Evolutionary conservation across 2,113 vertebrate genomes (phyloP).

Genomic region (Caracal caracal): DNA sequence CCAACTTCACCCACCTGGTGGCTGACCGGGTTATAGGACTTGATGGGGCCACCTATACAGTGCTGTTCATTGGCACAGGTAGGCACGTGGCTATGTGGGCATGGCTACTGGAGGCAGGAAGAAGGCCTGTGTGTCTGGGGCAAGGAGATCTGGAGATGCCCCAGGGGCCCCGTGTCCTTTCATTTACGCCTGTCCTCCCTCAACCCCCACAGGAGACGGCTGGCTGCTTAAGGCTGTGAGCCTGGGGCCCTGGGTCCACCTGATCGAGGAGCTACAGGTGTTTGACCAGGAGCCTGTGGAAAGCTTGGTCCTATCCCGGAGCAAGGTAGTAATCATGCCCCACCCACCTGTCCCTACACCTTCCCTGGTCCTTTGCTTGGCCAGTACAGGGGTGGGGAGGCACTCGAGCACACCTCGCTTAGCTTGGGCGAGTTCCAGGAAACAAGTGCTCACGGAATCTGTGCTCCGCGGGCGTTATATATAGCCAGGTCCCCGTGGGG

Average conservation of each 20-base stretch:
- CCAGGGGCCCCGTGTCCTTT: conserved; percentile 39
- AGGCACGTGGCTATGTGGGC: fast-evolving
- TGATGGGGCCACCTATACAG: conserved; percentile 89
- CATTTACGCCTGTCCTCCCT: neutral
- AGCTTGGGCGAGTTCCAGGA: neutral
- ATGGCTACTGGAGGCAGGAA: neutral
- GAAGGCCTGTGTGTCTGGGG: neutral
- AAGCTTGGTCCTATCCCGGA: conserved; percentile 92
- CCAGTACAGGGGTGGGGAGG: neutral
- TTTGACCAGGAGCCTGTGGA: conserved; percentile 93
- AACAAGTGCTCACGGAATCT: fast-evolving
- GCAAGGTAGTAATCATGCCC: conserved; percentile 87
- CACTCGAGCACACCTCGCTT: fast-evolving
- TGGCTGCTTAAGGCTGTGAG: conserved; percentile 95
- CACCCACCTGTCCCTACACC: no score
- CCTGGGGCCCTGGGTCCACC: conserved; percentile 89
- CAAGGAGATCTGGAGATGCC: neutral
- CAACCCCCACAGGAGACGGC: conserved; percentile 87
- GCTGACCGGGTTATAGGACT: conserved; percentile 90
- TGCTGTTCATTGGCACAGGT: conserved; percentile 98
- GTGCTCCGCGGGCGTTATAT: fast-evolving
- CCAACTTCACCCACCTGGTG: conserved; percentile 95
- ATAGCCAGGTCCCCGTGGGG: neutral
- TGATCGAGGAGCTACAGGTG: conserved; percentile 97
- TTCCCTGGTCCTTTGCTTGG: neutral